Conservation (phyloP, 2,888 invertebrate genomes). For the Lepidochrysops patricia region DNA sequence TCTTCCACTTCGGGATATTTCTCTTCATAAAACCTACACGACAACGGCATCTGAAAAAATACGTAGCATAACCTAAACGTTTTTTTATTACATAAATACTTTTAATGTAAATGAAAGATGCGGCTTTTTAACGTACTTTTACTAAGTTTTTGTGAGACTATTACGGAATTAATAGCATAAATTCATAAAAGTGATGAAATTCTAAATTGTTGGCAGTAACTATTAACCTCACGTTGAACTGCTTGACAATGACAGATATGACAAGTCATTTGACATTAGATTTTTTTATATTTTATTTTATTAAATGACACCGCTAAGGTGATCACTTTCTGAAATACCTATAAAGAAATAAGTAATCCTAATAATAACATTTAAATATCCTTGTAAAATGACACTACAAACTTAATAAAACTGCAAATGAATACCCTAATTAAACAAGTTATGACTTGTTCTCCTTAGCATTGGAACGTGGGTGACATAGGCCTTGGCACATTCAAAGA, state of each 20-base stretch:
- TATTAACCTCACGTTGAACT: constrained; percentile 5
- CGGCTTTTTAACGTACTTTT: constrained; percentile 15
- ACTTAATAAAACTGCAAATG: no score
- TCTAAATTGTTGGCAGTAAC: not conserved
- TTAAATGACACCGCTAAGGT: no score
- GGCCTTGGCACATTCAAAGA: no score
- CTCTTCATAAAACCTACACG: constrained; percentile 97
- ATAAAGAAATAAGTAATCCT: no score
- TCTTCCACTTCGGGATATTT: constrained; percentile 99
- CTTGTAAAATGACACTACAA: no score
- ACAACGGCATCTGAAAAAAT: constrained; percentile 83
- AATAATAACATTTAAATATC: no score
- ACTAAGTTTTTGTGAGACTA: constrained; percentile 11
- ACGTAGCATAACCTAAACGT: constrained; percentile 49
- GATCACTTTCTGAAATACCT: no score
- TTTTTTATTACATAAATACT: constrained; percentile 16
- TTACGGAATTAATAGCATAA: not conserved
- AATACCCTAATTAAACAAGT: no score
- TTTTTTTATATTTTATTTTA: no score
- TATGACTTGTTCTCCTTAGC: no score
- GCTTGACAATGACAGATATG: not conserved
- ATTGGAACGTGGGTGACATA: no score
- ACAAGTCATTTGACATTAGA: not conserved
- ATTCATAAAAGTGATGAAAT: constrained; percentile 7
- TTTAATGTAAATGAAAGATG: not conserved